Base-by-base conservation (phyloP, 2,797 vertebrate species). In the Mus caroli region DNA sequence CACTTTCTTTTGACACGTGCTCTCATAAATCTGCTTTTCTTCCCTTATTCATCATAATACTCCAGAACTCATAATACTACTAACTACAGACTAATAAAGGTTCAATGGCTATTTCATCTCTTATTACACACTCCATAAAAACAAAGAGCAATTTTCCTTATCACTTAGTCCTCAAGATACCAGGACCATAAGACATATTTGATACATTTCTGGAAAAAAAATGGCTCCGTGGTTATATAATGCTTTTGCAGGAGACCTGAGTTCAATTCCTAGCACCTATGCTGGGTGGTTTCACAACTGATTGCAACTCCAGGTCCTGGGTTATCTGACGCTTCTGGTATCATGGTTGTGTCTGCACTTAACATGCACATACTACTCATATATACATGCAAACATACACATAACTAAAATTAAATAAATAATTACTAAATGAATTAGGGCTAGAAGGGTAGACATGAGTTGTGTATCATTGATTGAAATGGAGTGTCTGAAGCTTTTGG, bases 401-500 rank as follows among this genome's bases (percentile, higher is more conserved):
- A n/a, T 24, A 52, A n/a, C 62, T 52, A 85, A 84, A 34, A 20
- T 50, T 46, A 46, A 91, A 71, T 78, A 80, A 67, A 89, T 40
- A 82, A 31, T 58, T 88, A 22, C 28, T 75, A 86, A 79, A 85
- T 62, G 50, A 93, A 80, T 52, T n/a, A 84, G 71, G 19, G 54
- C 82, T 88, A 31, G 26, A 77, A 85, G 19, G 17, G 69, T 62
- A 4, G 3, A 73, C 2, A n/a, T 11, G 46, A n/a, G 17, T 34
- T 77, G 46, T 78, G 60, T 94, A 43, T 83, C 76, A 2, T 12
- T 62, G 26, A 37, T 90, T 82, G 95, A 69, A 15, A 75, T 26
- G 94, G 50, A 86, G 92, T 93, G 9, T 91, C 19, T 79, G 19
- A 95, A 95, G 54, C 54, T n/a, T 89, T 24, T 50, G 60, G 83